A percentile compares a stretch with the other conserved stretches of the same genome.
These are phyloP conservation scores for Megalonaias nervosa DNA, from an alignment of 1,140 invertebrate species.

Conservation along the genomic window DNA sequence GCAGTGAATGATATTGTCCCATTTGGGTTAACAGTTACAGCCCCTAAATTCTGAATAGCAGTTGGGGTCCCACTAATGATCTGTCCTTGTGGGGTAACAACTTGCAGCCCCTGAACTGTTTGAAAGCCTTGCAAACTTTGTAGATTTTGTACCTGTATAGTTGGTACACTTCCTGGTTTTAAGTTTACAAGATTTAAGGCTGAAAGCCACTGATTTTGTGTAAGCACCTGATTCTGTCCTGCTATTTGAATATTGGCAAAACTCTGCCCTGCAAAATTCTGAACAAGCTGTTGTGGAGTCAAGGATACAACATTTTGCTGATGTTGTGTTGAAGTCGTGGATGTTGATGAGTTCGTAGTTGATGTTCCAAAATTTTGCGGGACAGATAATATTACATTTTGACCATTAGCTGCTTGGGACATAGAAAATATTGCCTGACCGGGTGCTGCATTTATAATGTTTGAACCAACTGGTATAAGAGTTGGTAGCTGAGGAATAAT, in stretches of 20 bases:
- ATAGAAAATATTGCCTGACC: too few species aligned
- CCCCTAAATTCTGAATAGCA: conserved; percentile 20
- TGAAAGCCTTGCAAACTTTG: conserved; percentile 24
- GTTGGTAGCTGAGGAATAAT: conserved; percentile 33
- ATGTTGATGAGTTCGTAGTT: conserved; percentile 17
- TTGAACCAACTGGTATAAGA: conserved; percentile 21
- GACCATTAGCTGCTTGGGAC: too few species aligned
- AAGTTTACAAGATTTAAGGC: conserved; percentile 25
- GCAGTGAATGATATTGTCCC: conserved; percentile 18
- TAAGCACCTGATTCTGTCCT: conserved; percentile 19
- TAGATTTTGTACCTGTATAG: conserved; percentile 24
- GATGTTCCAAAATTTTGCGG: conserved; percentile 17
- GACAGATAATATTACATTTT: conserved; percentile 8
- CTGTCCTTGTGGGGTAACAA: conserved; percentile 14
- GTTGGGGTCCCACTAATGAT: conserved; percentile 28
- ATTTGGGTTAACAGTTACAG: conserved; percentile 18
- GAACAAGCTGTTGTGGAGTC: conserved; percentile 15
- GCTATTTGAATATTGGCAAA: conserved; percentile 25
- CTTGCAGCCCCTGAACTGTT: conserved; percentile 9
- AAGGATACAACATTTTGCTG: neutral
- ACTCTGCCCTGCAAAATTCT: conserved; percentile 20
- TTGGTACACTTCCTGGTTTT: conserved; percentile 12
- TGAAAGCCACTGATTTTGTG: conserved; percentile 24
- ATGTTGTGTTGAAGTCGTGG: conserved; percentile 25
- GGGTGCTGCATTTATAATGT: too few species aligned